phyloP scores from a whole-genome alignment of 1,140 invertebrate species.

The Oedothorax gibbosus region DNA sequence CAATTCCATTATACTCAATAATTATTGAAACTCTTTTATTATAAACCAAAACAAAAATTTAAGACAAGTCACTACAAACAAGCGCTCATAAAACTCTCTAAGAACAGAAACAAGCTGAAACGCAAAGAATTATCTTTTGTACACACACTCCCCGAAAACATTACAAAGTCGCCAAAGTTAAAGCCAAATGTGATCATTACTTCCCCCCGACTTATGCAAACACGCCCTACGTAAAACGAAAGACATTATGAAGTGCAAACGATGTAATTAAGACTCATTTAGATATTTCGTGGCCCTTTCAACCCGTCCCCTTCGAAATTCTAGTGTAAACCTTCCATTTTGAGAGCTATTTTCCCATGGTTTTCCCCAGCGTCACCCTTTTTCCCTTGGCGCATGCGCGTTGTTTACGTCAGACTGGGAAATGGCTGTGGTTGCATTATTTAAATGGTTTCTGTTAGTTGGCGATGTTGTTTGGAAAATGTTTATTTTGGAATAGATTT shows the following conservation, averaged over 20 bases:
- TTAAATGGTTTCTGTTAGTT: neutral
- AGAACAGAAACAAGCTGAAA: neutral
- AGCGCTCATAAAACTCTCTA: neutral
- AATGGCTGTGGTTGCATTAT: neutral
- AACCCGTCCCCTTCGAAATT: constrained; percentile 49
- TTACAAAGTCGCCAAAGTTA: neutral
- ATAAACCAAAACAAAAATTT: neutral
- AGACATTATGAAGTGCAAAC: neutral
- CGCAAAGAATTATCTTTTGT: constrained; percentile 32
- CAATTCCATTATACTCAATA: neutral
- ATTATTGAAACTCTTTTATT: neutral
- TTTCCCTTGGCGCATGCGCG: constrained; percentile 35
- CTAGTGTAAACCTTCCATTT: constrained; percentile 41
- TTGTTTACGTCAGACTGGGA: constrained; percentile 11
- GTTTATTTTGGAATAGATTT: too few species aligned
- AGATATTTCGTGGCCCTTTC: constrained; percentile 1
- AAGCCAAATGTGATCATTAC: neutral
- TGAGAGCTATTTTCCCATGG: constrained; percentile 8
- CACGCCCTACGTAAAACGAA: neutral
- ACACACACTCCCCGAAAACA: constrained; percentile 15
- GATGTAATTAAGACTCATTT: constrained; percentile 22
- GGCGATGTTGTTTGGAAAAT: too few species aligned
- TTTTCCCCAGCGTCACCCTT: constrained; percentile 1
- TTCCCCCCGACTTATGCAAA: too few species aligned
- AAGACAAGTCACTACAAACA: neutral